phyloP scores from a whole-genome alignment of 2,797 vertebrate genomes.

The Threskiornis aethiopicus region DNA sequence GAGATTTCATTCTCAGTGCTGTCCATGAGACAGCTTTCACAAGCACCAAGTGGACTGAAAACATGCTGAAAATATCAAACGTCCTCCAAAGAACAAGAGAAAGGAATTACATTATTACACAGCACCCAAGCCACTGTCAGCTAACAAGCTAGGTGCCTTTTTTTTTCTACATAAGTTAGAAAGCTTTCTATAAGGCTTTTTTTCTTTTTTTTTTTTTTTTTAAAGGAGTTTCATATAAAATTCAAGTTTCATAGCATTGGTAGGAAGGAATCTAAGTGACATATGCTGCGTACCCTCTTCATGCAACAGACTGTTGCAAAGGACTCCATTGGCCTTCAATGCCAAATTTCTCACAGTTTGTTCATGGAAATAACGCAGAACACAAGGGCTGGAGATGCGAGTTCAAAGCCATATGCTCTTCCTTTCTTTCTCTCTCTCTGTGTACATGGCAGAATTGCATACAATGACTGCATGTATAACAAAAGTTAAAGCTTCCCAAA shows the following conservation, averaged over 20 bases:
- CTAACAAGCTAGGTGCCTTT: neutral
- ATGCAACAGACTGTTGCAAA: neutral
- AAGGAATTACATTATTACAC: neutral
- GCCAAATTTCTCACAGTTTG: neutral
- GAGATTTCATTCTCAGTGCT: neutral
- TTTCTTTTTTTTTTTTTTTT: neutral
- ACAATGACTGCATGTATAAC: neutral
- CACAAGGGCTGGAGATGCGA: neutral
- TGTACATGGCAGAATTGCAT: fast-evolving
- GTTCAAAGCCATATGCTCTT: neutral
- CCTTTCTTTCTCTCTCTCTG: neutral
- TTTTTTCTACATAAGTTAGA: neutral
- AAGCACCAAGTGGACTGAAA: neutral
- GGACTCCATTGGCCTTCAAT: neutral
- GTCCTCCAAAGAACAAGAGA: neutral
- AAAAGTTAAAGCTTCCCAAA: neutral
- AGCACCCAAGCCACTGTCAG: neutral
- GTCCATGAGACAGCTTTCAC: neutral
- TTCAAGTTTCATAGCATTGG: neutral
- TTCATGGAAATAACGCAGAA: neutral
- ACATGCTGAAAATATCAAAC: neutral
- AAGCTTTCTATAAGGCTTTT: neutral
- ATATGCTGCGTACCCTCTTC: neutral
- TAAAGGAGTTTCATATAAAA: neutral
- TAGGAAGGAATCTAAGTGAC: neutral